Evolutionary conservation across 2,888 invertebrate genomes (phyloP), one percentile per base, ranked within the genome.

Genomic region (Acronicta leporina): DNA sequence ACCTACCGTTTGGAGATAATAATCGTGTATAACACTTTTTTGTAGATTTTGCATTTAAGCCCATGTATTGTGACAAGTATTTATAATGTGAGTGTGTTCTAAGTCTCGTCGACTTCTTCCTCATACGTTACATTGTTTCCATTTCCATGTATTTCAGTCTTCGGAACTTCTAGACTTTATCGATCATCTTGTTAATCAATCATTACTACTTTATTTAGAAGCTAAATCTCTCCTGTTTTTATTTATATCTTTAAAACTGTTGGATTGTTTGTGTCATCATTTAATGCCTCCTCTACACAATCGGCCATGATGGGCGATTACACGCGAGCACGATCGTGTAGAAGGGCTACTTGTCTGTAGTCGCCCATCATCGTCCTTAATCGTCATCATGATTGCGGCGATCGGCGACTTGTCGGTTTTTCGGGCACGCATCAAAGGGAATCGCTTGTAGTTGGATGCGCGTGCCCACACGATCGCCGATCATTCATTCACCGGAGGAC

Each of bases 31-130:
- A 90, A 89, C 88, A 90, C 86, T 88, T 91, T 77, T 92, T 91
- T 86, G 94, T 94, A 94, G 94, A 85, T 90, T 91, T 93, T 91
- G 88, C 91, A 92, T 93, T 87, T 93, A 92, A 89, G 88, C 87
- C 89, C 89, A 91, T 92, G 92, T 94, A 94, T 92, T 89, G 92
- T 93, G 92, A 89, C 91, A 86, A 81, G 80, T 91, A 90, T 88
- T 85, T 87, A 89, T 89, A 89, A 87, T 81, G 92, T 92, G 89
- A 88, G 87, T 90, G 92, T 92, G 90, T 88, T 90, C 88, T 92
- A 82, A 81, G 83, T 88, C 80, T 87, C 80, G 76, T 87, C 80
- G 74, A 84, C 82, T 87, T 81, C 80, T 78, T 80, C 84, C 76
- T 67, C 52, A 57, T 59, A 51, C 20, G 61, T 76, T 77, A 77